A percentile compares a stretch with the other conserved stretches of the same genome.
phyloP scores from a whole-genome alignment of 2,888 invertebrate genomes.

The Blastobasis lacticolella region DNA sequence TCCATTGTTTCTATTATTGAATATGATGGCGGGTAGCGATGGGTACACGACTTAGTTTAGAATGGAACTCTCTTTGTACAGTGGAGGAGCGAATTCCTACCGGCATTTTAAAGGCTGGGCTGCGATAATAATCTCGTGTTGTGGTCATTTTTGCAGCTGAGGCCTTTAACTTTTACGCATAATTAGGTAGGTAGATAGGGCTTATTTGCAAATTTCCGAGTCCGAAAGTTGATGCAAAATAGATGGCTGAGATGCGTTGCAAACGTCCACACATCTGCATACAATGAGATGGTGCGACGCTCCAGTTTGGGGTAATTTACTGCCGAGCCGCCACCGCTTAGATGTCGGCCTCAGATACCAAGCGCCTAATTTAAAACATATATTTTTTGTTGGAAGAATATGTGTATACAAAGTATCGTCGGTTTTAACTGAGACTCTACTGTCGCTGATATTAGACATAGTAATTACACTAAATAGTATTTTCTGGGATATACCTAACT shows the following conservation, averaged over 20 bases:
- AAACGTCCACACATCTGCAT: slow-evolving; percentile 53
- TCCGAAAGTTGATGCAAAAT: slow-evolving; percentile 62
- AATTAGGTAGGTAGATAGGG: slow-evolving; percentile 24
- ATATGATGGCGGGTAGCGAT: slow-evolving; percentile 45
- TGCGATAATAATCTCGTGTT: not conserved
- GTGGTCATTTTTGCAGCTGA: slow-evolving; percentile 1
- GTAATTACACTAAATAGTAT: not conserved
- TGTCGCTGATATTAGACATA: not conserved
- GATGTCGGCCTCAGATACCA: slow-evolving; percentile 64
- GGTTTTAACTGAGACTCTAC: not conserved
- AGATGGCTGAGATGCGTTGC: slow-evolving; percentile 34
- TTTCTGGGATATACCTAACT: too few species aligned
- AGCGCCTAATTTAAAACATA: slow-evolving; percentile 54
- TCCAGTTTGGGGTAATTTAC: slow-evolving; percentile 65
- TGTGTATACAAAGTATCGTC: slow-evolving; percentile 1
- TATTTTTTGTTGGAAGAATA: slow-evolving; percentile 6
- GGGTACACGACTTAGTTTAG: slow-evolving; percentile 1
- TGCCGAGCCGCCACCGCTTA: slow-evolving; percentile 43
- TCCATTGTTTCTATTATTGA: slow-evolving; percentile 68
- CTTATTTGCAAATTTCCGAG: slow-evolving; percentile 50
- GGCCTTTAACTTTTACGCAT: slow-evolving; percentile 8
- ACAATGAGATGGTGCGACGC: slow-evolving; percentile 53
- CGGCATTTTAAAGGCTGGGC: too few species aligned
- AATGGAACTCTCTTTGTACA: not conserved
- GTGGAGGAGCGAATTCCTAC: too few species aligned